Evolutionary conservation across 2,888 invertebrate genomes (phyloP).

Genomic region (Diaphora mendica): DNA sequence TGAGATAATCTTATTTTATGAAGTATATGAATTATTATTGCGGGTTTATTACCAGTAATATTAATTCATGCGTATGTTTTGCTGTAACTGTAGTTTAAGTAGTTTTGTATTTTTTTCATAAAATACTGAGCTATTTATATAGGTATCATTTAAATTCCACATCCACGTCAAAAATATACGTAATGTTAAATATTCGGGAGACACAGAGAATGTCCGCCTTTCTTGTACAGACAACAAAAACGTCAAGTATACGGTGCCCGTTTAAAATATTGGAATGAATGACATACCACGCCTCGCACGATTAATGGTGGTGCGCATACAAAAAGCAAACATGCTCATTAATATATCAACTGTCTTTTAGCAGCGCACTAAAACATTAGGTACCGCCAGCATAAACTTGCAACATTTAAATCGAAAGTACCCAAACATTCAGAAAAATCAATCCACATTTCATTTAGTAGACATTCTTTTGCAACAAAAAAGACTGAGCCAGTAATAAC

Average conservation of each 20-base stretch:
- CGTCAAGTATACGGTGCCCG: constrained; percentile 75
- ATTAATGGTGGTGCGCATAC: constrained; percentile 82
- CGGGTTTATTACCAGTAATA: not conserved
- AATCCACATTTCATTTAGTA: constrained; percentile 57
- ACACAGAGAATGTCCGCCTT: constrained; percentile 75
- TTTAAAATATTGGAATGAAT: constrained; percentile 87
- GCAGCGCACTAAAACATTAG: constrained; percentile 69
- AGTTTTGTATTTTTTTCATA: constrained; percentile 5
- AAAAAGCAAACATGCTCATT: constrained; percentile 85
- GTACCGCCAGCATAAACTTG: constrained; percentile 70
- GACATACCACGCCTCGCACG: constrained; percentile 85
- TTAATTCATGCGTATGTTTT: no score
- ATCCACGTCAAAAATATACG: constrained; percentile 45
- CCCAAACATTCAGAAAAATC: constrained; percentile 50
- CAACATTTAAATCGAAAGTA: constrained; percentile 47
- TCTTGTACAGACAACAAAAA: constrained; percentile 82
- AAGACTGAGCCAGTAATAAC: constrained; percentile 43
- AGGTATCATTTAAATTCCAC: constrained; percentile 32
- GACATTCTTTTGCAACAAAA: constrained; percentile 51
- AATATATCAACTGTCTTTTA: constrained; percentile 86
- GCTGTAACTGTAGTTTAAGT: constrained; percentile 15
- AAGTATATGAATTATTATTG: constrained; percentile 35
- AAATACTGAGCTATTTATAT: constrained; percentile 19
- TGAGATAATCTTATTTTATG: constrained; percentile 35
- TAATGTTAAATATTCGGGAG: constrained; percentile 62